Conservation (phyloP, 1,140 invertebrate genomes). For the Anoplolepis gracilipes region DNA sequence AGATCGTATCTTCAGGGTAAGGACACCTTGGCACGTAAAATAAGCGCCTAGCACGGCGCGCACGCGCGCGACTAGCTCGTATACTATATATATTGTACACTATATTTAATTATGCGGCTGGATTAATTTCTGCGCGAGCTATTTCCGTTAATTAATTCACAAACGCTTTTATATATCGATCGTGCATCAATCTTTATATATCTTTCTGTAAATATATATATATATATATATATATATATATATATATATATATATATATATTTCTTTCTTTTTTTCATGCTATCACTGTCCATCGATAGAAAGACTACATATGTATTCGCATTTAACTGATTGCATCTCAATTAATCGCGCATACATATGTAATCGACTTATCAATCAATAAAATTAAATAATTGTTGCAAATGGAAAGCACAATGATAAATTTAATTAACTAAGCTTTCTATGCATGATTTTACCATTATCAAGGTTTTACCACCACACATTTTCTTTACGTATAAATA, state of each 20-base stretch:
- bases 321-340: conserved; percentile 24
- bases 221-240: too few species aligned
- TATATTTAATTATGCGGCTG: conserved; percentile 55
- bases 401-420: neutral
- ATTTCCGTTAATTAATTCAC: conserved; percentile 63
- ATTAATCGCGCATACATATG: conserved; percentile 1
- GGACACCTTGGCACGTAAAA: conserved; percentile 74
- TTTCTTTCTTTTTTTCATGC: conserved; percentile 30
- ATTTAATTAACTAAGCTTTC: conserved; percentile 8
- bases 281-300: conserved; percentile 36
- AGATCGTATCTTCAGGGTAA: conserved; percentile 87
- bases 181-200: conserved; percentile 49
- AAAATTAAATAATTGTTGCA: neutral
- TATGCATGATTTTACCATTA: neutral
- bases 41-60: conserved; percentile 23
- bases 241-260: too few species aligned
- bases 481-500: neutral
- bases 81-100: conserved; percentile 15
- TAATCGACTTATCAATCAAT: neutral
- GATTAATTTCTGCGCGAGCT: conserved; percentile 58
- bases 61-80: conserved; percentile 40
- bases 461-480: conserved; percentile 24
- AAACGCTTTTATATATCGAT: conserved; percentile 60
- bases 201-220: conserved; percentile 50
- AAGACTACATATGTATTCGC: conserved; percentile 15